Evolutionary conservation across 2,888 invertebrate genomes (phyloP), one percentile per base, ranked within the genome.

Genomic region (Cordilura impudica): DNA sequence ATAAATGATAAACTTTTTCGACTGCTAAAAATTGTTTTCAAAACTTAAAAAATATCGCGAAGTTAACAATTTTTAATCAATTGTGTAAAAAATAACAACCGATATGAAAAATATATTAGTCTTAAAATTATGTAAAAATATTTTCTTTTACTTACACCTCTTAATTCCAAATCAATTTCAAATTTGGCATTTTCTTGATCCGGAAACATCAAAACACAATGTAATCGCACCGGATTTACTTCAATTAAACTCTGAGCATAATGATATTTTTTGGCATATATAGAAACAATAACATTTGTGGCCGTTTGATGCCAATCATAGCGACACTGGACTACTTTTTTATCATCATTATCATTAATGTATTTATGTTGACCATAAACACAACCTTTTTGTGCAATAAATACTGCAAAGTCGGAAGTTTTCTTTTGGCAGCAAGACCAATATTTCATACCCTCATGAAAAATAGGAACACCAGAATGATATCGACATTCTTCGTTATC

Each of bases 231-330:
- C 12, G 96, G 96, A 90, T 97, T 98, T 19, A 96, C 90, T 90
- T 95, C 94, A 1, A 99, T 91, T 67, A 88, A 90, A 78, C 96
- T 96, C 73, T 92, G 88, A 16, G 92, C 91, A 8, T 97, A 97
- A 83, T 96, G 93, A 86, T 97, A 96, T 83, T 95, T 94, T 91
- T 98, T 98, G 0, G 96, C 96, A 90, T 96, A 99, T 51, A 98
- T 92, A 39, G 97, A 95, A 58, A 98, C 93, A 76, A 95, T 94
- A 0, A 98, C 95, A 88, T 93, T 92, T 0, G 93, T 92, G 0
- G 94, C 94, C 0, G 98, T 98, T 91, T 99, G 98, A 90, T 98
- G 97, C 96, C 97, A 98, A 88, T 99, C 98, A 92, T 95, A 94
- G 21, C 98, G 93, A 87, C 98, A 98, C 73, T 93, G 91, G 0